Percentiles rank a stretch among this genome's conserved stretches.
These are phyloP conservation scores for Macrosiphum euphorbiae DNA, from an alignment of 2,888 invertebrate genomes.

Conservation along the genomic window DNA sequence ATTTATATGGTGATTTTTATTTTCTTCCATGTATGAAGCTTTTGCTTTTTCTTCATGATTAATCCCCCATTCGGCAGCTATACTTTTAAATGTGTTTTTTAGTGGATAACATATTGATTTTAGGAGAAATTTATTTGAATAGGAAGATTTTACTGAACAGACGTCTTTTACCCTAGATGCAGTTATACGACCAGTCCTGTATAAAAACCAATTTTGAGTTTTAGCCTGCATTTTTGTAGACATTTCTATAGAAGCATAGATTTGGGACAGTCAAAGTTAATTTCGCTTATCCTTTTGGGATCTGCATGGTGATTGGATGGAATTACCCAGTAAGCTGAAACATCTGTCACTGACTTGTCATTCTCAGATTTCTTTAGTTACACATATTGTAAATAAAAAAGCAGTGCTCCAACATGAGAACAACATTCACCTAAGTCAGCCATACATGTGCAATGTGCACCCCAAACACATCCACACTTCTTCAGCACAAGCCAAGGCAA, in stretches of 20 bases:
- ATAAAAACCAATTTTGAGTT: constrained; percentile 12
- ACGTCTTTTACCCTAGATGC: not conserved
- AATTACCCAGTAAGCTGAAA: not conserved
- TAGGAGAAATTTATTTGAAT: constrained; percentile 17
- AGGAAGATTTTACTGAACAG: not conserved
- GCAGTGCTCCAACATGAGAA: not conserved
- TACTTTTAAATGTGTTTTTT: not conserved
- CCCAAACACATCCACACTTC: not conserved
- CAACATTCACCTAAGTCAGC: constrained; percentile 36
- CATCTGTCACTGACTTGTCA: not conserved
- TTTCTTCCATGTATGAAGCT: not conserved
- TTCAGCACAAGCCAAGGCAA: constrained; percentile 16
- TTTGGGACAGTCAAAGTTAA: not conserved
- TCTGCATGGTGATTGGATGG: not conserved
- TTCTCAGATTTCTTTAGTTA: not conserved
- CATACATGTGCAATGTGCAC: constrained; percentile 44
- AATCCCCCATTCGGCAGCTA: constrained; percentile 1
- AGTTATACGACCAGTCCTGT: constrained; percentile 23
- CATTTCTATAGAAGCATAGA: not conserved
- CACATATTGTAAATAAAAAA: not conserved
- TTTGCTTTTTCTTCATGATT: not conserved
- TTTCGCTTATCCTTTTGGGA: not conserved
- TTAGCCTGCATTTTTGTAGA: not conserved
- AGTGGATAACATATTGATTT: constrained; percentile 2
- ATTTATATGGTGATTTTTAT: constrained; percentile 18